Conservation (phyloP, 2,888 invertebrate genomes). For the Habroteleia sp. region DNA sequence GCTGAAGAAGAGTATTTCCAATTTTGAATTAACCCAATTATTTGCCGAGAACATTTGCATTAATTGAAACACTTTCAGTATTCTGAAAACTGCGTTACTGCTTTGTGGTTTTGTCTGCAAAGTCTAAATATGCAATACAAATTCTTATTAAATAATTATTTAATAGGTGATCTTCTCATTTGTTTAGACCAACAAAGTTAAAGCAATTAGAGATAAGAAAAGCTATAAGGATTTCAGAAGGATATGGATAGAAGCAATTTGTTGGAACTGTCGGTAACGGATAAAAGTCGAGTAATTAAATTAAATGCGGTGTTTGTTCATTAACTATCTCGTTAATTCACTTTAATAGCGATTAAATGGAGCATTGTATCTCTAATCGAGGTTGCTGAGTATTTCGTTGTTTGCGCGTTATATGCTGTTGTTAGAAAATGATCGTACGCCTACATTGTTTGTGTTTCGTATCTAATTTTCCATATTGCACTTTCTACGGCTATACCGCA, state of each 20-base stretch:
- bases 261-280: no score
- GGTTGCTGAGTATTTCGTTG: constrained; percentile 24
- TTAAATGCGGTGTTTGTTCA: constrained; percentile 8
- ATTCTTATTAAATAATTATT: no score
- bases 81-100: no score
- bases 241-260: no score
- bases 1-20: background rate
- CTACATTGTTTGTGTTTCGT: constrained; percentile 46
- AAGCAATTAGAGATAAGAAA: no score
- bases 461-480: constrained; percentile 56
- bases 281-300: constrained; percentile 16
- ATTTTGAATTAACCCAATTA: constrained; percentile 25
- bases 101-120: no score
- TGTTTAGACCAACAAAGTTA: no score
- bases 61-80: no score
- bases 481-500: constrained; percentile 48
- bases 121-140: no score
- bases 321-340: constrained; percentile 12
- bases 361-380: constrained; percentile 30
- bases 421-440: constrained; percentile 38
- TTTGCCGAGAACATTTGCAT: constrained; percentile 8
- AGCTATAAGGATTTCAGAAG: background rate
- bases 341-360: constrained; percentile 37
- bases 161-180: no score
- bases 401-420: constrained; percentile 22